Conservation (phyloP, 2,888 invertebrate genomes). For the Vannuccia rotundouncinata region DNA sequence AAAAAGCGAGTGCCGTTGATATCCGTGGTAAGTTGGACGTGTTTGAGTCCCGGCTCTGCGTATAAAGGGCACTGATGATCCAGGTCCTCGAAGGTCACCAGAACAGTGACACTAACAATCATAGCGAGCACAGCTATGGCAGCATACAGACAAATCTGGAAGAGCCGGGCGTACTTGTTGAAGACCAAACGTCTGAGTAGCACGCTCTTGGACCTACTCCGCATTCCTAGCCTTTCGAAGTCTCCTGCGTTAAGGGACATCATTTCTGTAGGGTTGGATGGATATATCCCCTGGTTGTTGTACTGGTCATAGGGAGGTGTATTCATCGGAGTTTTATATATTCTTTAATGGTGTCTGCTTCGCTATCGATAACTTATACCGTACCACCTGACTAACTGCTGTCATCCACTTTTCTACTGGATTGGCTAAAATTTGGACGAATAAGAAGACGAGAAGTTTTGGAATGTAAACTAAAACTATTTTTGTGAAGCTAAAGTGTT, state of each 20-base stretch:
- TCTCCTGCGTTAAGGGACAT: not conserved
- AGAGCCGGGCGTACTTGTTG: constrained; percentile 22
- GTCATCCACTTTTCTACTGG: too few relatives aligned
- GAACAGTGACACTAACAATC: constrained; percentile 36
- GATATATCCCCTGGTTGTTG: too few relatives aligned
- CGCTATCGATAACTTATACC: too few relatives aligned
- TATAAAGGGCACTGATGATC: constrained; percentile 35
- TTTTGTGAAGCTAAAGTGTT: too few relatives aligned
- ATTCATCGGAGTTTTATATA: too few relatives aligned
- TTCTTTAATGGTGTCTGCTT: too few relatives aligned
- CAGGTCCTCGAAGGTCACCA: constrained; percentile 34
- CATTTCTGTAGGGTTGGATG: too few relatives aligned
- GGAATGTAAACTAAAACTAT: too few relatives aligned
- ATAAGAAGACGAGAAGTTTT: too few relatives aligned
- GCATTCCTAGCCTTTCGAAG: not conserved
- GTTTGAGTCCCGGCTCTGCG: constrained; percentile 27
- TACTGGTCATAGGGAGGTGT: too few relatives aligned
- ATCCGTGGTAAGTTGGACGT: not conserved
- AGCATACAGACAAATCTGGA: constrained; percentile 32
- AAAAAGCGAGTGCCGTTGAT: not conserved
- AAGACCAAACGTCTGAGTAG: not conserved
- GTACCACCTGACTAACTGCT: too few relatives aligned
- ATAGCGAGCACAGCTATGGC: constrained; percentile 33
- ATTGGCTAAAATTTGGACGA: too few relatives aligned
- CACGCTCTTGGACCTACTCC: not conserved